Conservation (phyloP, 1,140 invertebrate genomes). For the Heliconius hewitsoni region DNA sequence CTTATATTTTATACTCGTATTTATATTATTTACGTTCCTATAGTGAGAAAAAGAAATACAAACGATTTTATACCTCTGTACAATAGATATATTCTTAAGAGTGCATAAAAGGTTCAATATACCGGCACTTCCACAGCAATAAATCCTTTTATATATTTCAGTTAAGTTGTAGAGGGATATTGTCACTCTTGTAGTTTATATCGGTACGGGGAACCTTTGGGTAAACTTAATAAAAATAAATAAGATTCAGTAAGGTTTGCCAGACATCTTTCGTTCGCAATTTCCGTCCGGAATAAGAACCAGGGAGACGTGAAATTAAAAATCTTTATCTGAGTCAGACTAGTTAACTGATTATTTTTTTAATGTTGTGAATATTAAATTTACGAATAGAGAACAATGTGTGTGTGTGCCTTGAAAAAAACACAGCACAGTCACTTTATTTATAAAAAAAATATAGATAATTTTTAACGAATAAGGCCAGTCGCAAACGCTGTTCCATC, state of each 20-base stretch:
- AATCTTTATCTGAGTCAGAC: constrained; percentile 53
- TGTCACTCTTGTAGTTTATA: constrained; percentile 35
- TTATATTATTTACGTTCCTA: too few relatives aligned
- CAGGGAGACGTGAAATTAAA: constrained; percentile 74
- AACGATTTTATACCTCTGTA: not conserved
- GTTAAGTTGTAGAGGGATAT: constrained; percentile 27
- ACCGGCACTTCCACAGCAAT: constrained; percentile 14
- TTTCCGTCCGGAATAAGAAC: constrained; percentile 67
- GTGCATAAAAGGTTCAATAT: constrained; percentile 7
- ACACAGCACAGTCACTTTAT: too few relatives aligned
- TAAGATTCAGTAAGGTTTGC: constrained; percentile 52
- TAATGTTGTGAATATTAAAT: not conserved
- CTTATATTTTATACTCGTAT: too few relatives aligned
- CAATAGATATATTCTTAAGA: constrained; percentile 3
- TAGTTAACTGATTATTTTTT: constrained; percentile 7
- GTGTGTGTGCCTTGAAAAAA: too few relatives aligned
- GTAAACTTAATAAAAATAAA: constrained; percentile 71
- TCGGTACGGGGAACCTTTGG: constrained; percentile 32
- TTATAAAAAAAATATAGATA: too few relatives aligned
- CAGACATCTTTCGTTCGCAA: constrained; percentile 53
- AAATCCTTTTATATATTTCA: constrained; percentile 28
- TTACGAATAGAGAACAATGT: too few relatives aligned
- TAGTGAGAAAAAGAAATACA: not conserved
- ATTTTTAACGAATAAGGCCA: too few relatives aligned
- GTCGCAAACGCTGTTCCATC: too few relatives aligned